Conservation (phyloP, 2,797 vertebrate genomes). For the Trachurus trachurus region DNA sequence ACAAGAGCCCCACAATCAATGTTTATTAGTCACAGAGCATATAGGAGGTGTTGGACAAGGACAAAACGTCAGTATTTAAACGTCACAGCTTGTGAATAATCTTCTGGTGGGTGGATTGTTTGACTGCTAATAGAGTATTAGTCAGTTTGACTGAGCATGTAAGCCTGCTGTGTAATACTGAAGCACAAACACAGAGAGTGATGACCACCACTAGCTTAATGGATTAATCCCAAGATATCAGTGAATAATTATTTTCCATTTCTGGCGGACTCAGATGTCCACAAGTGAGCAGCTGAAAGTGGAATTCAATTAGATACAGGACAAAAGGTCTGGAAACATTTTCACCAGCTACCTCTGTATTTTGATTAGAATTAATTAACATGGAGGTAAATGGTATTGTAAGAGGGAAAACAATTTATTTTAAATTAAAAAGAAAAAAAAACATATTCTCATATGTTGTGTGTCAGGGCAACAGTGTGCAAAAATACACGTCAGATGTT, state of each 20-base stretch:
- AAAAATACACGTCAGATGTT: too few relatives aligned
- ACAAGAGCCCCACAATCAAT: slow-evolving; percentile 45
- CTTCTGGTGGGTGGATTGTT: slow-evolving; percentile 46
- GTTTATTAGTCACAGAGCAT: slow-evolving; percentile 53
- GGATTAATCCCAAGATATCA: slow-evolving; percentile 38
- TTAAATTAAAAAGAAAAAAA: not conserved
- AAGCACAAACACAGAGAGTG: slow-evolving; percentile 19
- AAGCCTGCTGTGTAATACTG: slow-evolving; percentile 31
- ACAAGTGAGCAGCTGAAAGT: not conserved
- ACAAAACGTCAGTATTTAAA: slow-evolving; percentile 33
- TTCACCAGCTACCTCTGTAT: not conserved
- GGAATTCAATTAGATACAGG: not conserved
- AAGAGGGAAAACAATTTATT: not conserved
- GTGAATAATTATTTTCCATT: slow-evolving; percentile 15
- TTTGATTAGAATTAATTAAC: not conserved
- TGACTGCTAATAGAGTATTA: slow-evolving; percentile 42
- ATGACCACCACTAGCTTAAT: slow-evolving; percentile 10
- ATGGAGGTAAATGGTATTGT: not conserved
- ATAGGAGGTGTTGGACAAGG: slow-evolving; percentile 40
- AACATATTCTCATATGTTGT: not conserved
- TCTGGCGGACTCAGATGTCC: not conserved
- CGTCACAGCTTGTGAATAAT: slow-evolving; percentile 60
- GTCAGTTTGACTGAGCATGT: slow-evolving; percentile 50
- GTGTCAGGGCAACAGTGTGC: too few relatives aligned
- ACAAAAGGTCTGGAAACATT: not conserved